Evolutionary conservation across 2,113 vertebrate genomes (phyloP).

Genomic region (Ptyas mucosa): DNA sequence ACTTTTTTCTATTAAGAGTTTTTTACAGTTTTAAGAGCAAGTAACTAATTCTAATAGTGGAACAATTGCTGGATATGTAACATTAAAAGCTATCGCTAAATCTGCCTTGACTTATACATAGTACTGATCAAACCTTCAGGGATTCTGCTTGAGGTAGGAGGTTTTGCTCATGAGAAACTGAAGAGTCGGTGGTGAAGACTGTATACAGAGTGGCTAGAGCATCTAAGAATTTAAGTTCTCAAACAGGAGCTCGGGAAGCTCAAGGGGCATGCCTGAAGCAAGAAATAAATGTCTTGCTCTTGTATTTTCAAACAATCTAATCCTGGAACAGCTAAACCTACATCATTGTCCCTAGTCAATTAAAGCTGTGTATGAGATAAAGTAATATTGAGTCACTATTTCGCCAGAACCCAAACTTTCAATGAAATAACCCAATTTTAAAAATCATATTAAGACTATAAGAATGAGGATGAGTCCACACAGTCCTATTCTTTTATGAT

Average conservation of each 20-base stretch:
- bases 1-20: no score
- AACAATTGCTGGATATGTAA: background rate
- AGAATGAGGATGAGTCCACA: background rate
- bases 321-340: background rate
- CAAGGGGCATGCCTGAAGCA: background rate
- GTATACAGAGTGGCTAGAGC: background rate
- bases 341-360: background rate
- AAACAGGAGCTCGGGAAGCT: background rate
- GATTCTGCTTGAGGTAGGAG: background rate
- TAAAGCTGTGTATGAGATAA: background rate
- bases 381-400: background rate
- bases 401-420: background rate
- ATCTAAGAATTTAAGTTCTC: background rate
- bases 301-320: background rate
- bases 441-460: background rate
- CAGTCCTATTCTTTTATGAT: background rate
- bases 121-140: background rate
- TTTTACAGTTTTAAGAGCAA: background rate
- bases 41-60: background rate
- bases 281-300: background rate
- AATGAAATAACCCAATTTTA: background rate
- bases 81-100: background rate
- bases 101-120: background rate
- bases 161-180: background rate
- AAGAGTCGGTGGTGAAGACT: background rate